A percentile compares a stretch with the other conserved stretches of the same genome.
These are phyloP conservation scores for Drosophila sechellia DNA, from an alignment of 1,140 invertebrate genomes.

Conservation along the genomic window DNA sequence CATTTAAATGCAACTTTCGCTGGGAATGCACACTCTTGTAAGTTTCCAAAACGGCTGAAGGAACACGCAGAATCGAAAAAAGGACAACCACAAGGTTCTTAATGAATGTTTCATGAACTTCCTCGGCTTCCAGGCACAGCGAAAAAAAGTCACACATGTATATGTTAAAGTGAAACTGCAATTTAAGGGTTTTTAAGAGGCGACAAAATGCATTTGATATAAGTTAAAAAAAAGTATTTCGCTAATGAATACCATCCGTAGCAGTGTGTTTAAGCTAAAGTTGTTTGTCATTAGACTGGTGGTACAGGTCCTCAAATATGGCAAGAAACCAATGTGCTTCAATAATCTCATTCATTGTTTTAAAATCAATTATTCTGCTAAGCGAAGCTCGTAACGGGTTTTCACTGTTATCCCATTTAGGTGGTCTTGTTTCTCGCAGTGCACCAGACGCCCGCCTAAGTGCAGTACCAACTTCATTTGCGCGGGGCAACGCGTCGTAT, in stretches of 20 bases:
- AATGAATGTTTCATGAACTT: slow-evolving; percentile 80
- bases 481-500: slow-evolving; percentile 61
- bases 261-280: background rate
- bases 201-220: background rate
- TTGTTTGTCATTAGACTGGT: background rate
- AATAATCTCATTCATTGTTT: too few species aligned
- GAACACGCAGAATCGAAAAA: slow-evolving; percentile 16
- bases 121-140: slow-evolving; percentile 12
- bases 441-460: slow-evolving; percentile 24
- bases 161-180: background rate
- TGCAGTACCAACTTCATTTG: slow-evolving; percentile 76
- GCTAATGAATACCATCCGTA: too few species aligned
- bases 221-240: background rate
- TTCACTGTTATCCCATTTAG: background rate
- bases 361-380: too few species aligned
- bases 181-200: background rate
- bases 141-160: background rate
- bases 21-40: background rate
- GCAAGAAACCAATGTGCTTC: too few species aligned
- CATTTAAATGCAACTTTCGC: slow-evolving; percentile 43
- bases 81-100: slow-evolving; percentile 49
- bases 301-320: too few species aligned
- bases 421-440: slow-evolving; percentile 2
- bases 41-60: slow-evolving; percentile 13
- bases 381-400: too few species aligned